Conservation (phyloP, 2,113 vertebrate species). For the Saiga tatarica region DNA sequence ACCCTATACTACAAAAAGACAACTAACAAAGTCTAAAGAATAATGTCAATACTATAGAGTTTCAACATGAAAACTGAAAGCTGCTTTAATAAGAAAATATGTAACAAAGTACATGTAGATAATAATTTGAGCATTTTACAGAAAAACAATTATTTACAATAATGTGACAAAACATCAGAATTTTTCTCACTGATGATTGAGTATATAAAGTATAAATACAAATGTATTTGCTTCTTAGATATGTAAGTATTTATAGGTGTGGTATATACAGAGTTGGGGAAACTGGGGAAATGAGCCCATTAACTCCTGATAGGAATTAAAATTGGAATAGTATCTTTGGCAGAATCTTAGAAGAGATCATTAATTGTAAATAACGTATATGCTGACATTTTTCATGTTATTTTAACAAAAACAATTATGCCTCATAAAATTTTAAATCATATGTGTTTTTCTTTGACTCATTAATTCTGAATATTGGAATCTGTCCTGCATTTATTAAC, state of each 20-base stretch:
- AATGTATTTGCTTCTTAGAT: not conserved
- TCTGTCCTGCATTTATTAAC: not conserved
- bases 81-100: not conserved
- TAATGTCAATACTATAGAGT: not conserved
- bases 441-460: not conserved
- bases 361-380: not conserved
- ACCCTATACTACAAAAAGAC: not conserved
- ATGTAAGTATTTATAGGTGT: not conserved
- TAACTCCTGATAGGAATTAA: not conserved
- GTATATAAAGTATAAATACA: not conserved
- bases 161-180: not conserved
- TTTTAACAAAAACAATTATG: not conserved
- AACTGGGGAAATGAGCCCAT: not conserved
- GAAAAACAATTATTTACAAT: not conserved
- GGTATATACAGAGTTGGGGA: not conserved
- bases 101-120: not conserved
- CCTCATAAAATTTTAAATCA: not conserved
- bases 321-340: not conserved
- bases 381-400: not conserved
- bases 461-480: not conserved
- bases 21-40: not conserved
- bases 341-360: not conserved
- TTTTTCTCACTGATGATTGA: not conserved
- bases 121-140: not conserved
- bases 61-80: not conserved